Conservation (phyloP, 2,797 vertebrate genomes). For the Philypnodon macrostomus region DNA sequence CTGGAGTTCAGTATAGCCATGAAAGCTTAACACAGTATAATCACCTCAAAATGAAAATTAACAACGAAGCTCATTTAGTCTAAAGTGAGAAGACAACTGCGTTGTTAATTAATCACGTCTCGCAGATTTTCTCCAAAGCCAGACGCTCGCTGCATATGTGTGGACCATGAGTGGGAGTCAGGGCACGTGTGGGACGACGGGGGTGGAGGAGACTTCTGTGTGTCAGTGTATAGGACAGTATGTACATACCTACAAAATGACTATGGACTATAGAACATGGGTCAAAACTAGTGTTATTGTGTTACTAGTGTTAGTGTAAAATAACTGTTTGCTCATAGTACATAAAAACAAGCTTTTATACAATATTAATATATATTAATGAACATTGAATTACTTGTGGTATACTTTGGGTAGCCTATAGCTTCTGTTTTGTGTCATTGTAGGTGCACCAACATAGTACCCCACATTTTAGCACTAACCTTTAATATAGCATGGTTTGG, state of each 20-base stretch:
- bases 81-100: slow-evolving; percentile 42
- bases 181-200: slow-evolving; percentile 30
- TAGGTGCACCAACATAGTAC: too few relatives aligned
- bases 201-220: slow-evolving; percentile 46
- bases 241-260: slow-evolving; percentile 32
- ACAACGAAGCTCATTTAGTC: slow-evolving; percentile 50
- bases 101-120: slow-evolving; percentile 61
- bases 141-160: slow-evolving; percentile 34
- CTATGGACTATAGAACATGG: too few relatives aligned
- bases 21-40: slow-evolving; percentile 52
- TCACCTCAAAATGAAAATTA: slow-evolving; percentile 60
- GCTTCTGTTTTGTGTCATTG: too few relatives aligned
- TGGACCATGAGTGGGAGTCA: slow-evolving; percentile 34
- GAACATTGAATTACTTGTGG: too few relatives aligned
- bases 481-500: too few relatives aligned
- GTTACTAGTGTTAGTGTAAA: too few relatives aligned
- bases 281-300: too few relatives aligned
- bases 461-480: too few relatives aligned
- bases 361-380: too few relatives aligned
- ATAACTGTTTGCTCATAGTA: too few relatives aligned
- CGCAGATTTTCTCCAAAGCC: slow-evolving; percentile 46
- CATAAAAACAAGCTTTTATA: too few relatives aligned
- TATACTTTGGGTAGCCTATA: too few relatives aligned
- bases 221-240: slow-evolving; percentile 37
- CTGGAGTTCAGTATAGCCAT: slow-evolving; percentile 26